Evolutionary conservation across 37 sponge, comb jelly and placozoan species (phyloP), one percentile per base, ranked within the genome.

Genomic region (Cliona cf. orientalis): DNA sequence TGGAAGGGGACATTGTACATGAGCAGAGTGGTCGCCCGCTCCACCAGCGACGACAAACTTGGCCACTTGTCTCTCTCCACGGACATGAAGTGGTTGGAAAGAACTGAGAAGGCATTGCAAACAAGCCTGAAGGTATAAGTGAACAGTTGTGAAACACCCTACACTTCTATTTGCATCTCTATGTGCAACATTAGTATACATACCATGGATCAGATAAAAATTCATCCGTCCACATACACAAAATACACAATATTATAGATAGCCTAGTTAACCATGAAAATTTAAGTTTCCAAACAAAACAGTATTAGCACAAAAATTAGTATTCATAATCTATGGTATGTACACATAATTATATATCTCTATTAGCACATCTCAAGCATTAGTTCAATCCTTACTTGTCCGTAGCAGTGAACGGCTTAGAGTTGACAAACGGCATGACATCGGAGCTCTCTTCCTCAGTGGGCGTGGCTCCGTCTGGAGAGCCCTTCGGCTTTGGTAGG

Each of bases 81-180:
- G 35, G 83, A 83, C 32, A 78, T 35, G 69, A 61, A 78, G 74
- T 78, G 82, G 74, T 91, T 91, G 53, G 65, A 83, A 12, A 91
- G 74, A 0, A 91, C 83, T 66, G 45, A 22, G 42, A 91, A 58
- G 31, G 80, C 78, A 79, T 83, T 77, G 70, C 87, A 91, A 23
- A 87, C 55, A 75, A 91, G 32, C 38, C 92, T 91, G 43, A 2
- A 44, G 42, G 44, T 36, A 45, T 21, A 40, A 5, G 59, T 19
- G 9, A 75, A 26, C 42, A 59, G 35, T 23, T 29, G 23, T 36
- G 5, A 34, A 9, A 56, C 41, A n/a, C 17, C 5, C 17, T 22
- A n/a, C 12, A 61, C 22, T n/a, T 25, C 6, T 61, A 61, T n/a
- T 21, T n/a, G 17, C 5, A 61, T 61, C 5, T 25, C 23, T 21